Base-by-base conservation (phyloP, 2,888 invertebrate genomes). In the Disparrhopalites patrizii region DNA sequence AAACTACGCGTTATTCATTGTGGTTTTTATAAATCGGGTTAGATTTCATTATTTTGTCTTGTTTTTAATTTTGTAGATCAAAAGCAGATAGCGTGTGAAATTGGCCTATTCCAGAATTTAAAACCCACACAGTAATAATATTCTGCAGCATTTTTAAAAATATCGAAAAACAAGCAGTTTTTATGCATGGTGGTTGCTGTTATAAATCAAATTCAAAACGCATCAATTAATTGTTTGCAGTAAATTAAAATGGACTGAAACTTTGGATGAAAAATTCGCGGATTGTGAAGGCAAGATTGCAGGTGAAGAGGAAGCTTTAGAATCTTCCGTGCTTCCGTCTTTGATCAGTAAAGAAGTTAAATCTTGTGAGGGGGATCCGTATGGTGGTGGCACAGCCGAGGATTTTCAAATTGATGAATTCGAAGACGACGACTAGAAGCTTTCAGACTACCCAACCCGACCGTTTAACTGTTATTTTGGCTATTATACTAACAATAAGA, bases 351-450 rank as follows among this genome's bases (percentile, higher is more conserved):
- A 28, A 8, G 61, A 10, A 2, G 31, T 30, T 7, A 31, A 38
- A 47, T 4, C 25, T 5, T 13, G n/a, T 5, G 31, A 38, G 8
- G 43, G 36, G 40, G 13, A 36, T 25, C 23, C 20, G 20, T n/a
- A 62, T 2, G 50, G 31, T 2, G 28, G n/a, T 51, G 62, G 31
- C 27, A 54, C 20, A 30, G 40, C 28, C 43, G 66, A 69, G 36
- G 69, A 69, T 28, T 67, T 65, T 40, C n/a, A 43, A 23, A 69
- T 69, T 30, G 69, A 69, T 52, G 67, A 67, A 28, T 67, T 40
- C 28, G 67, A 67, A 1, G 67, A 67, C 52, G 25, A 20, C 58
- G 56, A 43, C 58, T 65, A 65, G 56, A 33, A n/a, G 43, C 18
- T n/a, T n/a, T n/a, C n/a, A n/a, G n/a, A n/a, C n/a, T n/a, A n/a